These are phyloP conservation scores for Zygogramma bicolorata DNA, from an alignment of 2,888 invertebrate genomes.

Conservation along the genomic window DNA sequence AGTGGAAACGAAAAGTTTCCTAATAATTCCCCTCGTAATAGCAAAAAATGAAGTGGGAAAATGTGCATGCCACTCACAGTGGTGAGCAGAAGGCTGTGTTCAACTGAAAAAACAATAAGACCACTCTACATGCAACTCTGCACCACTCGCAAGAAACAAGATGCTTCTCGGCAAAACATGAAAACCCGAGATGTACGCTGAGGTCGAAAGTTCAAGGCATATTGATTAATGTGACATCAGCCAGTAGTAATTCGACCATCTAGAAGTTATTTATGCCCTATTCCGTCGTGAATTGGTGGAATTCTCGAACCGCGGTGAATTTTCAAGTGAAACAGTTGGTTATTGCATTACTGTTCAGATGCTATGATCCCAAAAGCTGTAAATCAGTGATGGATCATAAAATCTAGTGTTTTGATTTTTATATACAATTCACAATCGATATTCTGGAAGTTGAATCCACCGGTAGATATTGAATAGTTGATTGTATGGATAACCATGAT, in stretches of 20 bases:
- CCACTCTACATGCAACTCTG: not conserved
- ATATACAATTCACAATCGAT: too few relatives aligned
- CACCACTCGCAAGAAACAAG: not conserved
- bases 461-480: too few relatives aligned
- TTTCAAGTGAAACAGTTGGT: not conserved
- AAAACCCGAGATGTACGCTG: constrained; percentile 23
- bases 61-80: too few relatives aligned
- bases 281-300: not conserved
- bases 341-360: not conserved
- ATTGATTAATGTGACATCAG: constrained; percentile 31
- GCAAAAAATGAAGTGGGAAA: too few relatives aligned
- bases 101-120: too few relatives aligned
- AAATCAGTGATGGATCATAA: too few relatives aligned
- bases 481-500: too few relatives aligned
- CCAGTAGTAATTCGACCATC: not conserved
- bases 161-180: not conserved
- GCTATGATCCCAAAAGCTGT: not conserved
- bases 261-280: not conserved
- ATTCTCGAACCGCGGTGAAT: not conserved
- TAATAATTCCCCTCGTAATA: too few relatives aligned
- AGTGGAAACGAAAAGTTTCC: too few relatives aligned
- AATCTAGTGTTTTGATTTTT: too few relatives aligned
- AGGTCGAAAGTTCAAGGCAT: constrained; percentile 43
- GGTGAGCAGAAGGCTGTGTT: too few relatives aligned
- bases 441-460: too few relatives aligned